Evolutionary conservation across 1,140 invertebrate genomes (phyloP).

Genomic region (Dolichoris vasculosae): DNA sequence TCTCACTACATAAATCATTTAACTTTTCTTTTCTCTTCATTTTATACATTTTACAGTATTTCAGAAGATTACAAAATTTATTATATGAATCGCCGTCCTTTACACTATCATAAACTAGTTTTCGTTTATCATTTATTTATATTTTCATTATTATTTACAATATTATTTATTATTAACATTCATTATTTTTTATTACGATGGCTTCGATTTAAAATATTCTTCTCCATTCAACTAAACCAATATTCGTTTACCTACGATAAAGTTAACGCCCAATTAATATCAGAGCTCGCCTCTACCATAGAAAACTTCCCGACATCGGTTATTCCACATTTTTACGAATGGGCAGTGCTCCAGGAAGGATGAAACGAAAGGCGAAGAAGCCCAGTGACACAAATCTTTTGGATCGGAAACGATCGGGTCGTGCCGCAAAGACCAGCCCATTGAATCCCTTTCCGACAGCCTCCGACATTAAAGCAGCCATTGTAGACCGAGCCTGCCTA

Average conservation of each 20-base stretch:
- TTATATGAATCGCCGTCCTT: background rate
- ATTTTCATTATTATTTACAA: background rate
- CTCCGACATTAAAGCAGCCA: background rate
- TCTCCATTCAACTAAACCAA: background rate
- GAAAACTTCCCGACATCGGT: background rate
- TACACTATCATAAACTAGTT: background rate
- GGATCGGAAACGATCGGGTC: background rate
- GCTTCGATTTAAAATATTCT: background rate
- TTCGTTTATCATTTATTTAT: background rate
- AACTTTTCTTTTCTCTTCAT: conserved; percentile 12
- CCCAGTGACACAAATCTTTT: background rate
- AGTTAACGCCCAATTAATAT: background rate
- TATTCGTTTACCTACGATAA: background rate
- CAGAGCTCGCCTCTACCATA: background rate
- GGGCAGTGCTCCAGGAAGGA: background rate
- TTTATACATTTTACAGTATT: conserved; percentile 13
- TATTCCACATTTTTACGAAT: background rate
- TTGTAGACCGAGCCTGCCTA: conserved; percentile 21
- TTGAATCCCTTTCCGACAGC: background rate
- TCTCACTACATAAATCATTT: conserved; percentile 24
- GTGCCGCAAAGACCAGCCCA: background rate
- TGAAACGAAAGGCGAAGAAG: background rate
- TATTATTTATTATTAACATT: conserved; percentile 12
- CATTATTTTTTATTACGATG: background rate
- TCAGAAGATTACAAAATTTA: conserved; percentile 18